Percentiles rank a stretch among this genome's conserved stretches.
phyloP scores from a whole-genome alignment of 2,797 vertebrate genomes.

The Cottoperca gobio region DNA sequence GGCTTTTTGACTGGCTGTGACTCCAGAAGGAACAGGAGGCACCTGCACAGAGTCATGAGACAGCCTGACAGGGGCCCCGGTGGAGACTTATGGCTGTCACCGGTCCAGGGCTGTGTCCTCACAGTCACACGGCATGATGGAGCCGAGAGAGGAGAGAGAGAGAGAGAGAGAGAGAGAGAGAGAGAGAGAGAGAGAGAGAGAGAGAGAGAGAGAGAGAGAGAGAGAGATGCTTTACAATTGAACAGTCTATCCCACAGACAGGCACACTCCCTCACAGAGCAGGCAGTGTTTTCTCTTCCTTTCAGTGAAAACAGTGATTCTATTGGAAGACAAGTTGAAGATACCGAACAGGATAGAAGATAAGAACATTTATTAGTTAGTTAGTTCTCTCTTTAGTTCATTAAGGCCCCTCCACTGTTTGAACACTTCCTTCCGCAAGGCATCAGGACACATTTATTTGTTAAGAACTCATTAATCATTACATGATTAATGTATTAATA shows the following conservation, averaged over 20 bases:
- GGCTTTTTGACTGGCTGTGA: conserved; percentile 41
- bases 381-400: neutral
- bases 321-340: neutral
- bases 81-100: conserved; percentile 84
- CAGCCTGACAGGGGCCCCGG: conserved; percentile 48
- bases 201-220: no score
- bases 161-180: no score
- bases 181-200: no score
- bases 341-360: neutral
- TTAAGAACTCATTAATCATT: no score
- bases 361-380: neutral
- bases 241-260: conserved; percentile 47
- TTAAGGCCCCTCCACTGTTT: neutral
- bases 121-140: conserved; percentile 70
- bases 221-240: conserved; percentile 66
- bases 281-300: conserved; percentile 2
- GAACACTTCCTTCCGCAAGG: no score
- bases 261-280: conserved; percentile 23
- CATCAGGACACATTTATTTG: no score
- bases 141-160: conserved; percentile 71
- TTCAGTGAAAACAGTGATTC: neutral
- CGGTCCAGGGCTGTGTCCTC: conserved; percentile 71
- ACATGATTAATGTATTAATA: no score
- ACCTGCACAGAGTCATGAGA: conserved; percentile 74
- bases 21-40: conserved; percentile 63